Evolutionary conservation across 2,113 vertebrate genomes (phyloP), one percentile per base, ranked within the genome.

Genomic region (Crocuta crocuta): DNA sequence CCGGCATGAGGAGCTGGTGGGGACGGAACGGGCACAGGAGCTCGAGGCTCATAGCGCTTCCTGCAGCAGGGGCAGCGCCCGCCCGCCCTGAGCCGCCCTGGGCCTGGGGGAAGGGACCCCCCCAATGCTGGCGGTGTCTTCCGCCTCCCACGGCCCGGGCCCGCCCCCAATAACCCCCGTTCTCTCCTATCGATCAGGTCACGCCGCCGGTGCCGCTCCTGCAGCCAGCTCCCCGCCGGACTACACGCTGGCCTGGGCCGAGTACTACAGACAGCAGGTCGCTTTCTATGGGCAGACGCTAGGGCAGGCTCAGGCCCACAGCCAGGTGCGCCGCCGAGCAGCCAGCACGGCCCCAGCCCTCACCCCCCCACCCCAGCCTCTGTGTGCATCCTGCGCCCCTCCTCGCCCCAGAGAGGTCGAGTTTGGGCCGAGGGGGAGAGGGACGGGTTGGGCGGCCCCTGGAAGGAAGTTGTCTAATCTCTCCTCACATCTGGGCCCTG

Each of bases 211-310:
- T 33, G 99, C 99, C 26, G 99, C 98, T 83, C 99, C 99, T 97
- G 99, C 99, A 99, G 99, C 99, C 98, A 99, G 99, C 98, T 99
- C 99, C 92, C 99, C 99, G 78, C 99, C 99, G 0, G 99, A 99
- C 98, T 99, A 99, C 99, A 99, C 99, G 0, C 99, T 99, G 98
- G 99, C 99, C 98, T 99, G 99, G 99, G 99, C 99, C 13, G 99
- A 99, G 97, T 99, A 99, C 95, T 99, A 99, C 99, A 98, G 99
- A 98, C 99, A 99, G 99, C 99, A 99, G 84, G 99, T 99, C 86
- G 99, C 99, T 82, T 99, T 99, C 99, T 99, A 99, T 13, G 99
- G 99, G 98, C 99, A 99, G 98, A 99, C 99, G 43, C 96, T 99
- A 97, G 99, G 99, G 98, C 99, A 99, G 96, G 99, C 99, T 50